Conservation (phyloP, 2,888 invertebrate species). For the Lycocerus yunnanus region DNA sequence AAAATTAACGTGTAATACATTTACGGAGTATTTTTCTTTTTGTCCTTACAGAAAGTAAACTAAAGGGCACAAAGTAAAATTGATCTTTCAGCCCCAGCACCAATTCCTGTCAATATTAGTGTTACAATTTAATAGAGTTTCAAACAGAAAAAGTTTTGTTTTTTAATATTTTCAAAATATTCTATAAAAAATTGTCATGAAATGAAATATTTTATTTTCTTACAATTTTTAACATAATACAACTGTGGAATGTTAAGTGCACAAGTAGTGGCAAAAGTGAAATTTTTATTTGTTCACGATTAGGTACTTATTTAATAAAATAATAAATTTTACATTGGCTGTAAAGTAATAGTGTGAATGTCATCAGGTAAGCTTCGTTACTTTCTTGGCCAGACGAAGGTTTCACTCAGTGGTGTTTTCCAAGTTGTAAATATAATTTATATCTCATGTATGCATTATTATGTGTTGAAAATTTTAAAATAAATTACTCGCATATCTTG, state of each 20-base stretch:
- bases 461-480: background rate
- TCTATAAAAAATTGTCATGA: too few species aligned
- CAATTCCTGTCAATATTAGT: background rate
- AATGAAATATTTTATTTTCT: too few species aligned
- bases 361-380: background rate
- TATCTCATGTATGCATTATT: background rate
- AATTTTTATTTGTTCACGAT: too few species aligned
- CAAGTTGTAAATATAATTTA: background rate
- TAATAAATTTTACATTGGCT: background rate
- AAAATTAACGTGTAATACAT: background rate
- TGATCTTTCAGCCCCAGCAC: background rate
- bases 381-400: background rate
- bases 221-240: background rate
- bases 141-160: too few species aligned
- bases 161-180: too few species aligned
- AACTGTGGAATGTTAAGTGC: too few species aligned
- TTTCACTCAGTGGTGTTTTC: background rate
- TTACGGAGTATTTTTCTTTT: too few species aligned
- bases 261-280: too few species aligned
- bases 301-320: background rate
- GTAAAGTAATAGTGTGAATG: background rate
- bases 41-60: too few species aligned
- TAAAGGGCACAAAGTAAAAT: too few species aligned
- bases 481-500: background rate
- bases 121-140: background rate